These are phyloP conservation scores for Papilio gigon DNA, from an alignment of 2,888 invertebrate species.

Conservation along the genomic window DNA sequence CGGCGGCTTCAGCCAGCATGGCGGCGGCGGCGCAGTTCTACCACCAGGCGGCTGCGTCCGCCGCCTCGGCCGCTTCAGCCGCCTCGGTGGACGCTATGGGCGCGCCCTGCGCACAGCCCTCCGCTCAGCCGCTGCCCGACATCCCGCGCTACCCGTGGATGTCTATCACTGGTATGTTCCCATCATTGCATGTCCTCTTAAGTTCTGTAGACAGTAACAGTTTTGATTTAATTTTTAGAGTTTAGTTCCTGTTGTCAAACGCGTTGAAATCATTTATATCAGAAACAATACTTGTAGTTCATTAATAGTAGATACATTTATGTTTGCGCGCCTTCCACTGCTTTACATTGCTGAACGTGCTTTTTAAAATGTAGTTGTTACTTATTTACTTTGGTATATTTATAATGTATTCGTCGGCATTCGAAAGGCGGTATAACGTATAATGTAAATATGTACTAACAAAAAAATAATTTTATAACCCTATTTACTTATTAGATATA, in stretches of 20 bases:
- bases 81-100: slow-evolving; percentile 91
- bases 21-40: slow-evolving; percentile 92
- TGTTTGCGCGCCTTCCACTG: slow-evolving; percentile 1
- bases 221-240: neutral
- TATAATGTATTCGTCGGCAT: neutral
- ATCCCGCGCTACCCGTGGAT: slow-evolving; percentile 98
- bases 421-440: slow-evolving; percentile 4
- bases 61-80: slow-evolving; percentile 89
- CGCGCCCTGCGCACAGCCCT: slow-evolving; percentile 90
- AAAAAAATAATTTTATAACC: too few relatives aligned
- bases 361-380: neutral
- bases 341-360: slow-evolving; percentile 7
- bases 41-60: slow-evolving; percentile 90
- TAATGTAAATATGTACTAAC: too few relatives aligned
- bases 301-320: neutral
- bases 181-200: slow-evolving; percentile 64
- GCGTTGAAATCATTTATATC: slow-evolving; percentile 18
- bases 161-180: slow-evolving; percentile 95
- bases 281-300: neutral
- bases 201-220: slow-evolving; percentile 44
- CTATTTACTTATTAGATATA: neutral
- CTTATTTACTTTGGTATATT: neutral
- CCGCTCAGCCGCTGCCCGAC: slow-evolving; percentile 94
- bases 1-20: slow-evolving; percentile 85
- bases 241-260: neutral